Conservation (phyloP, 2,797 vertebrate species). For the Xyrichtys novacula region DNA sequence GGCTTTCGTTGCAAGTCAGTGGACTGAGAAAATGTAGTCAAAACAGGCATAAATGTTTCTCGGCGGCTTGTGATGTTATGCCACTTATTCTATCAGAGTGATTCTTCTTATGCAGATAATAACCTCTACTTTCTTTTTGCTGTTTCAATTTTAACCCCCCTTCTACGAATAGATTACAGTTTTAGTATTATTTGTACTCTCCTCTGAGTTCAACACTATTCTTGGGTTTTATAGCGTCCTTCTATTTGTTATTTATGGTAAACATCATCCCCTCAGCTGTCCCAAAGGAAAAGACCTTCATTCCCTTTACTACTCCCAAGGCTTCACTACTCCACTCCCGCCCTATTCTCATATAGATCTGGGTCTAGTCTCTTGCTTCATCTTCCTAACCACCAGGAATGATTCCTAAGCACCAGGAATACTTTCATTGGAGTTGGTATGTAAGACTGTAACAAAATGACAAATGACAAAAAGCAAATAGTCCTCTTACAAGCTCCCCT, state of each 20-base stretch:
- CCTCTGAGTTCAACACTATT: slow-evolving; percentile 17
- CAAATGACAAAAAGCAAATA: background rate
- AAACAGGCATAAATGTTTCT: too few species aligned
- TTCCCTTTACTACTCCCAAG: slow-evolving; percentile 37
- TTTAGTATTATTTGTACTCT: slow-evolving; percentile 1
- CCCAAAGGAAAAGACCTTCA: slow-evolving; percentile 48
- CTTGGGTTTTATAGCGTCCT: background rate
- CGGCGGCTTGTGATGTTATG: background rate
- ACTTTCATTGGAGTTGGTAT: background rate
- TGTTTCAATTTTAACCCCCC: background rate
- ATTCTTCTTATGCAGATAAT: background rate
- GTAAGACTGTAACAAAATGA: background rate
- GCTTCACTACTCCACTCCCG: slow-evolving; percentile 24
- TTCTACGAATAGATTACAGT: background rate
- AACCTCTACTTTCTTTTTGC: background rate
- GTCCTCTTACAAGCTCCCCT: too few species aligned
- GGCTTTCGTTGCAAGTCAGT: background rate
- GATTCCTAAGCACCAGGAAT: slow-evolving; percentile 5
- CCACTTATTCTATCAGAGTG: background rate
- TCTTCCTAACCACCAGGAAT: slow-evolving; percentile 7
- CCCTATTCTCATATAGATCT: background rate
- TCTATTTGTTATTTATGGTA: slow-evolving; percentile 36
- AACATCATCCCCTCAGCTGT: slow-evolving; percentile 50
- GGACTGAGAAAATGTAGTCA: background rate
- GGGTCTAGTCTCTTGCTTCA: slow-evolving; percentile 5